Evolutionary conservation across 2,888 invertebrate species (phyloP), one percentile per base, ranked within the genome.

Genomic region (Choristoneura rosaceana): DNA sequence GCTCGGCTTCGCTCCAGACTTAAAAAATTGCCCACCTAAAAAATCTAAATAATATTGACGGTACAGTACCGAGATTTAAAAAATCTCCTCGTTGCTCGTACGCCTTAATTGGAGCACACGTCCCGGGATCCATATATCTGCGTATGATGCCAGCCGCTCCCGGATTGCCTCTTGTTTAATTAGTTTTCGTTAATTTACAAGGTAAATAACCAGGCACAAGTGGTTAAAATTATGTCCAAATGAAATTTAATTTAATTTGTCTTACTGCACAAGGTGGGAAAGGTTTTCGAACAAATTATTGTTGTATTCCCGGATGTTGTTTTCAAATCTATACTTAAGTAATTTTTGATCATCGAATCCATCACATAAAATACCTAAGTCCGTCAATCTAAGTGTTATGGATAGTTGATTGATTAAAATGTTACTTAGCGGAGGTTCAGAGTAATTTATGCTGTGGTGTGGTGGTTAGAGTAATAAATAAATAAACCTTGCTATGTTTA

Each of bases 81-180:
- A 79, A 85, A 82, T 83, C 78, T 76, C 80, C 75, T 71, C 75
- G 76, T 79, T 76, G 76, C 80, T 81, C 78, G 78, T 82, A 83
- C 76, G 77, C 82, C 80, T 83, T 84, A 87, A 88, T 85, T 85
- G 81, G 84, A 86, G 84, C 84, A 81, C 79, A 82, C 79, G 77
- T 81, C 80, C 79, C 78, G 76, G 81, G 79, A 82, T 81, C 82
- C 81, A 81, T 81, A 70, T 81, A 70, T 84, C 82, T 82, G 79
- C 79, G 78, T 77, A 78, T 79, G 80, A 77, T 77, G 68, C 76
- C 76, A 69, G 64, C 15, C 45, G 17, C 62, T 59, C 71, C 71
- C 58, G 62, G 25, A 45, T 61, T 78, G 67, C 77, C 75, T 75
- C 74, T 79, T 80, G 81, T 83, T 83, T 83, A 82, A 85, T 84